These are phyloP conservation scores for Leptodactylus fuscus DNA, from an alignment of 2,113 vertebrate species.

Conservation along the genomic window DNA sequence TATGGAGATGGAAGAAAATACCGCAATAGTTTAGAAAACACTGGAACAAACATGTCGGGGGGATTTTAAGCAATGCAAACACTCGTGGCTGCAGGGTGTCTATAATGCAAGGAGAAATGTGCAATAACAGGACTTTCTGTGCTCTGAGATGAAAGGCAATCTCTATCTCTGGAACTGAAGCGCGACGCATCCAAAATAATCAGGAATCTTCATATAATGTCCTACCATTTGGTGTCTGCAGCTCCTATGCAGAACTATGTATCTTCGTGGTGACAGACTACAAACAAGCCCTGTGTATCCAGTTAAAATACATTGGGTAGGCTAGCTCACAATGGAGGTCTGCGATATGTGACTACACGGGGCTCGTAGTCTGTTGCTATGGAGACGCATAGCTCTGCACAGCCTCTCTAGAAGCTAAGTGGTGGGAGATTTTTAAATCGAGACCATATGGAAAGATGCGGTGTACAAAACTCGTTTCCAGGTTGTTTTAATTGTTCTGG, in stretches of 20 bases:
- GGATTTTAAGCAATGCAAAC: neutral
- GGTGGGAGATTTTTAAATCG: neutral
- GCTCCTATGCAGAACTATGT: neutral
- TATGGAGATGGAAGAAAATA: neutral
- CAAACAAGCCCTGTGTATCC: neutral
- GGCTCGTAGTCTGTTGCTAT: neutral
- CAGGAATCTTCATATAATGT: neutral
- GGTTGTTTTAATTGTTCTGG: no score
- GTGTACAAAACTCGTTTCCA: no score
- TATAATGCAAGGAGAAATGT: neutral
- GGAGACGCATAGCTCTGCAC: neutral
- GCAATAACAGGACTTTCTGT: neutral
- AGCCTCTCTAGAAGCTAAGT: neutral
- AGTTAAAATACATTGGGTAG: neutral
- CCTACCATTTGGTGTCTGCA: neutral
- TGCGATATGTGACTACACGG: neutral
- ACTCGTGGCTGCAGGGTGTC: neutral
- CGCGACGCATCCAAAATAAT: neutral
- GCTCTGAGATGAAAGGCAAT: neutral
- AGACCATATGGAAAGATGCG: no score
- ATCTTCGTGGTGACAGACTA: neutral
- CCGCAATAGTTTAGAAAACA: neutral
- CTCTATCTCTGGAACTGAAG: neutral
- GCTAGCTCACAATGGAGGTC: neutral
- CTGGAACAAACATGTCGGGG: neutral